Conservation (phyloP, 1,140 invertebrate species). For the Calycopis cecrops region DNA sequence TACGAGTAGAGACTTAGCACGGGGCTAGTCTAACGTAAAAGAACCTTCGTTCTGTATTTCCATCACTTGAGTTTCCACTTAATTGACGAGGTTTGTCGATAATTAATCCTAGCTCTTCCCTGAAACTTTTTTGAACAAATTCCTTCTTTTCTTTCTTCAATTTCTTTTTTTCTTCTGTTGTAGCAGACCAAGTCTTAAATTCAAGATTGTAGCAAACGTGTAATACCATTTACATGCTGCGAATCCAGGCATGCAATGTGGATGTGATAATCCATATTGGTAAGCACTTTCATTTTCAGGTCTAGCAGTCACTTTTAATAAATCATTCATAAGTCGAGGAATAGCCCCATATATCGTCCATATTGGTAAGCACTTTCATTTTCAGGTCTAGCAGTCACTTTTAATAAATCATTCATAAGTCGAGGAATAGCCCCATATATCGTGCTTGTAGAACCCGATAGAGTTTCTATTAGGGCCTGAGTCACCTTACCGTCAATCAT, state of each 20-base stretch:
- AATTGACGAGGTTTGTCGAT: constrained; percentile 9
- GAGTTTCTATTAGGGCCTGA: not conserved
- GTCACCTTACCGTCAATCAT: too few species aligned
- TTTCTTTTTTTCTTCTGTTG: constrained; percentile 7
- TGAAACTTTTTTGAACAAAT: constrained; percentile 5
- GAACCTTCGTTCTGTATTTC: constrained; percentile 1
- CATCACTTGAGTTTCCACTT: constrained; percentile 9
- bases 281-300: too few species aligned
- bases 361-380: constrained; percentile 10
- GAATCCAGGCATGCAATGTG: constrained; percentile 7
- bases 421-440: not conserved
- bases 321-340: too few species aligned
- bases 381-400: constrained; percentile 8
- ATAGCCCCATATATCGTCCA: too few species aligned
- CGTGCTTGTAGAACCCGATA: too few species aligned
- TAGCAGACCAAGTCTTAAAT: constrained; percentile 9
- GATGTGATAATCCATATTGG: too few species aligned
- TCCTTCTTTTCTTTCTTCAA: constrained; percentile 10
- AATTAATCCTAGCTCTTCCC: constrained; percentile 9
- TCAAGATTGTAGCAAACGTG: too few species aligned
- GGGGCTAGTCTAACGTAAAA: too few species aligned
- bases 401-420: constrained; percentile 7
- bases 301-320: too few species aligned
- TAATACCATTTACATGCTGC: constrained; percentile 8
- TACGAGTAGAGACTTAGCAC: too few species aligned